Evolutionary conservation across 37 sponge, comb jelly and placozoan genomes (phyloP).

Genomic region (Tethya wilhelma): DNA sequence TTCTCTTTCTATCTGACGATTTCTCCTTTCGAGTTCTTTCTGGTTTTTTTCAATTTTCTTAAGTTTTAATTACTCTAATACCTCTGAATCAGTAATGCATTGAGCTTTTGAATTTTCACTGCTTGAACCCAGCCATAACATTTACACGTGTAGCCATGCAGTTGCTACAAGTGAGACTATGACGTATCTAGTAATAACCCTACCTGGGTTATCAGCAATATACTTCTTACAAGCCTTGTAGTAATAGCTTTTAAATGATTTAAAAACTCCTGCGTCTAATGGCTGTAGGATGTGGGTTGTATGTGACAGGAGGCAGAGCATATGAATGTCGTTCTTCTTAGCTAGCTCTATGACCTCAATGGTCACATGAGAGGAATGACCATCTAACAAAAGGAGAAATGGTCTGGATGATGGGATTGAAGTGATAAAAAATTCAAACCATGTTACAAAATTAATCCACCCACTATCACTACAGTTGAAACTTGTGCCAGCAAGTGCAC

Average conservation of each 20-base stretch:
- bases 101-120: no score
- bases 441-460: slow-evolving; percentile 40
- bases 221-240: slow-evolving; percentile 47
- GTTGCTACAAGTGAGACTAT: slow-evolving; percentile 38
- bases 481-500: slow-evolving; percentile 27
- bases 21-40: background rate
- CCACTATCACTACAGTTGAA: slow-evolving; percentile 32
- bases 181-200: slow-evolving; percentile 32
- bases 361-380: slow-evolving; percentile 30
- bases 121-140: no score
- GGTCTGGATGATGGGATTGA: no score
- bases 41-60: no score
- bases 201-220: slow-evolving; percentile 32
- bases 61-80: no score
- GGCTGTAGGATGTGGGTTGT: slow-evolving; percentile 67
- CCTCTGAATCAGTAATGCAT: no score
- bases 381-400: slow-evolving; percentile 29
- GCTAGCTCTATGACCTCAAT: slow-evolving; percentile 51
- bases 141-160: slow-evolving; percentile 4
- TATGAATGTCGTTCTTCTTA: slow-evolving; percentile 41
- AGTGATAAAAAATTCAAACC: slow-evolving; percentile 41
- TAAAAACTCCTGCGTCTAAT: slow-evolving; percentile 53
- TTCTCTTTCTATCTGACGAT: background rate
- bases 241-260: slow-evolving; percentile 26
- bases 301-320: slow-evolving; percentile 55